Conservation (phyloP, 2,797 vertebrate species). For the Neostethus bicornis region DNA sequence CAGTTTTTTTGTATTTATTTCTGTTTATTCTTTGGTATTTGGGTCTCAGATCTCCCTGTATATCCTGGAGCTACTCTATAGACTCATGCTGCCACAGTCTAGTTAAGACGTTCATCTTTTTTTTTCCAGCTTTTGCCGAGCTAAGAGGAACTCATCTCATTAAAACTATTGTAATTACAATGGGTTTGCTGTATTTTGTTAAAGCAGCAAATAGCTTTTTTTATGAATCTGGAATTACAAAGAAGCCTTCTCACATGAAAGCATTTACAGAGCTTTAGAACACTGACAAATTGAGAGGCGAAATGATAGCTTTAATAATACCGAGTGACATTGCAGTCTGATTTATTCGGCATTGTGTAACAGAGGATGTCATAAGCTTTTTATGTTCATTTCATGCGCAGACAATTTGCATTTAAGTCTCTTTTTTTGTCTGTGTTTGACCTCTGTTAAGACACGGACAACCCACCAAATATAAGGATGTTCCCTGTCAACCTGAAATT, state of each 20-base stretch:
- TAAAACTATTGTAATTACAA: constrained; percentile 52
- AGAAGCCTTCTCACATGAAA: constrained; percentile 10
- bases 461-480: constrained; percentile 38
- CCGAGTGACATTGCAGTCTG: constrained; percentile 18
- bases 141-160: constrained; percentile 45
- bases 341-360: constrained; percentile 41
- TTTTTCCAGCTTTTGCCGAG: constrained; percentile 16
- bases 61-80: constrained; percentile 16
- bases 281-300: constrained; percentile 17
- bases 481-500: constrained; percentile 10
- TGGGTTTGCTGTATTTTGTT: constrained; percentile 36
- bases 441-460: constrained; percentile 39
- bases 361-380: constrained; percentile 32
- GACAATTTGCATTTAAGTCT: constrained; percentile 48
- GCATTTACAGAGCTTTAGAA: constrained; percentile 29
- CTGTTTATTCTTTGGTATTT: constrained; percentile 1
- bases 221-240: constrained; percentile 24
- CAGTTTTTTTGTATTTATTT: background rate
- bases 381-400: constrained; percentile 27
- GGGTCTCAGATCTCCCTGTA: constrained; percentile 9
- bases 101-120: constrained; percentile 25
- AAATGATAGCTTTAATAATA: constrained; percentile 45
- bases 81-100: constrained; percentile 23
- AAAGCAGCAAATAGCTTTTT: constrained; percentile 34
- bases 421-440: constrained; percentile 44